Evolutionary conservation across 2,888 invertebrate genomes (phyloP).

Genomic region (Dasypolia templi): DNA sequence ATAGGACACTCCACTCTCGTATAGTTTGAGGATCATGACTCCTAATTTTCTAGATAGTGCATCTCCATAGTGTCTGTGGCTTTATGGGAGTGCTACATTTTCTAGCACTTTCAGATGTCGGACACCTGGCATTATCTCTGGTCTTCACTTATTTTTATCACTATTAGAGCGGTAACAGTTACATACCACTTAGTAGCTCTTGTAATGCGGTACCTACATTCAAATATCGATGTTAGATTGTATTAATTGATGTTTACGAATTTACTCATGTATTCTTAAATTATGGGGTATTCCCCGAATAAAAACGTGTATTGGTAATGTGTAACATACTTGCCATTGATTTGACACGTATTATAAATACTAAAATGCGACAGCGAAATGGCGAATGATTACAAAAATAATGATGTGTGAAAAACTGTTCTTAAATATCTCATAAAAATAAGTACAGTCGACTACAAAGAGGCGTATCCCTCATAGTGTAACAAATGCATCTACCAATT

Average conservation of each 20-base stretch:
- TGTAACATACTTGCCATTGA: neutral
- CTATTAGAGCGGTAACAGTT: neutral
- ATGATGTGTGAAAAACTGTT: neutral
- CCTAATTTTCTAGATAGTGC: neutral
- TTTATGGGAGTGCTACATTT: slow-evolving; percentile 5
- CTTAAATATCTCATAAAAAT: slow-evolving; percentile 6
- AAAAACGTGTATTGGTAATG: slow-evolving; percentile 10
- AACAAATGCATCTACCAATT: no score
- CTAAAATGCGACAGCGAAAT: neutral
- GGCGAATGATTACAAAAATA: slow-evolving; percentile 1
- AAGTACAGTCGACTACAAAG: no score
- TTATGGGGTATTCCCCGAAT: slow-evolving; percentile 28
- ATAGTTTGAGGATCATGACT: neutral
- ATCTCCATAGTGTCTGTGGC: neutral
- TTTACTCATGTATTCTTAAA: slow-evolving; percentile 32
- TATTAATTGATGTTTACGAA: slow-evolving; percentile 40
- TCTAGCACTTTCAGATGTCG: no score
- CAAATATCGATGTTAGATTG: slow-evolving; percentile 8
- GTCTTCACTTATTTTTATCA: neutral
- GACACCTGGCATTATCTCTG: neutral
- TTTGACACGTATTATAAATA: neutral
- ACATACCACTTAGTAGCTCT: no score
- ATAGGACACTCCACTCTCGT: neutral
- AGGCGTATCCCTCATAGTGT: no score
- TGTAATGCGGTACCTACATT: neutral